phyloP scores from a whole-genome alignment of 2,797 vertebrate genomes.

The Cryptoblepharus egeriae region DNA sequence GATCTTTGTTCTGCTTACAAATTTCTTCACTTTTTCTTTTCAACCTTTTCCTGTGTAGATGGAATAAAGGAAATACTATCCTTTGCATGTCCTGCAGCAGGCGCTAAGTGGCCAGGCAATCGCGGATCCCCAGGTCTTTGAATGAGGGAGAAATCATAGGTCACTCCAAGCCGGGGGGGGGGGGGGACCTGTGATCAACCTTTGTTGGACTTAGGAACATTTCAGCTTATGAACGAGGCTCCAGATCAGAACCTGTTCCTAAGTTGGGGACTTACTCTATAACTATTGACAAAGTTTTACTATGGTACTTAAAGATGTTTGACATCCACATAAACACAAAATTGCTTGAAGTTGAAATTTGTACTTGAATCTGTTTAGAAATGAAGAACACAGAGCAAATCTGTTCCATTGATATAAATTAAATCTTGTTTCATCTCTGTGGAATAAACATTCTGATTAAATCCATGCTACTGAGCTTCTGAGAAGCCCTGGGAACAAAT shows the following conservation, averaged over 20 bases:
- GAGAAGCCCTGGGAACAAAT: slow-evolving; percentile 19
- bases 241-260: too few species aligned
- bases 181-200: too few species aligned
- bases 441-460: slow-evolving; percentile 22
- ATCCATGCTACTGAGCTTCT: slow-evolving; percentile 25
- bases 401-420: slow-evolving; percentile 32
- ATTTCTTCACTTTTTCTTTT: not conserved
- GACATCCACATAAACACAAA: slow-evolving; percentile 1
- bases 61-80: not conserved
- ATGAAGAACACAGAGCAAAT: not conserved
- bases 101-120: too few species aligned
- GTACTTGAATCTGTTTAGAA: slow-evolving; percentile 29
- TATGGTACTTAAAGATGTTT: slow-evolving; percentile 39
- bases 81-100: too few species aligned
- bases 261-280: too few species aligned
- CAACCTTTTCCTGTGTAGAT: not conserved
- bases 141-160: too few species aligned
- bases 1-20: not conserved
- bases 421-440: slow-evolving; percentile 30
- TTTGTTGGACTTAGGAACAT: too few species aligned
- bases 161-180: too few species aligned
- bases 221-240: too few species aligned
- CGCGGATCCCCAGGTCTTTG: too few species aligned
- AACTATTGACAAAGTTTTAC: slow-evolving; percentile 46
- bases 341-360: slow-evolving; percentile 21